These are phyloP conservation scores for Hemiprocne comata DNA, from an alignment of 2,113 vertebrate genomes.

Conservation along the genomic window DNA sequence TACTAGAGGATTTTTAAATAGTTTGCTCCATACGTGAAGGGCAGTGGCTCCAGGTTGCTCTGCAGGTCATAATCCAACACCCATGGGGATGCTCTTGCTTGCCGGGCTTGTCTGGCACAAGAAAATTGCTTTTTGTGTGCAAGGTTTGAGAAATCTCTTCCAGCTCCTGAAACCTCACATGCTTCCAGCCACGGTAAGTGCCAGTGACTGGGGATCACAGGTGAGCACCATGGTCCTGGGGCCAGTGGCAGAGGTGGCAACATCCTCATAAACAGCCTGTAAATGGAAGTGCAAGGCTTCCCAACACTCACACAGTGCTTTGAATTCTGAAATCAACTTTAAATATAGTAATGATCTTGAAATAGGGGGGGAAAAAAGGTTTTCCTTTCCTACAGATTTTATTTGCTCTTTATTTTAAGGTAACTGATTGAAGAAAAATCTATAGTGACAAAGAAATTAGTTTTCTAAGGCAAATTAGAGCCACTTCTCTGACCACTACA, in stretches of 20 bases:
- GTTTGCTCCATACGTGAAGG: fast-evolving
- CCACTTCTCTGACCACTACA: neutral
- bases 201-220: neutral
- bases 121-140: neutral
- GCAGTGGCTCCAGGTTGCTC: neutral
- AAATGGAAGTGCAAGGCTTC: neutral
- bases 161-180: fast-evolving
- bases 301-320: neutral
- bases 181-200: neutral
- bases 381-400: neutral
- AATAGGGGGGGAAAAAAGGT: too few relatives aligned
- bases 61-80: neutral
- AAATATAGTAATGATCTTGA: neutral
- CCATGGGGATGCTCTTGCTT: neutral
- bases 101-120: neutral
- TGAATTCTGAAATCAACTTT: neutral
- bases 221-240: fast-evolving
- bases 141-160: neutral
- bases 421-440: neutral
- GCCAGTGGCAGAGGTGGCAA: neutral
- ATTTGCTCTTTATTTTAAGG: neutral
- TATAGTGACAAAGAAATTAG: neutral
- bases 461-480: neutral
- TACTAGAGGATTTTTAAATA: too few relatives aligned
- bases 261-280: fast-evolving